Percentiles rank a stretch among this genome's conserved stretches.
Evolutionary conservation across 2,888 invertebrate genomes (phyloP).

Genomic region (Trisateles emortualis): DNA sequence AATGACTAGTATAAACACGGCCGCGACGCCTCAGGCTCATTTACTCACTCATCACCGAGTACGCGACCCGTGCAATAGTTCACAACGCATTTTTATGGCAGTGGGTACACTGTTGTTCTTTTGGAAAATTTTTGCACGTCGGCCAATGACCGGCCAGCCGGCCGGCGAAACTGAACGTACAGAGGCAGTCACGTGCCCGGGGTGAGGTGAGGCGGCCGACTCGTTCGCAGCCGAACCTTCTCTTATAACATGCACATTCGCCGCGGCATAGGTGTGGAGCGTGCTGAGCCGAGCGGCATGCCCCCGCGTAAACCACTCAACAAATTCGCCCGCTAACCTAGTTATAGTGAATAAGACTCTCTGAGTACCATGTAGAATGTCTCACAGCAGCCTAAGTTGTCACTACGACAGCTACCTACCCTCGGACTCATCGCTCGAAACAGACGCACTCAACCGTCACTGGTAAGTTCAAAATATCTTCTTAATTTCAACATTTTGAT

Average conservation of each 20-base stretch:
- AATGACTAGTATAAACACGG: conserved; percentile 65
- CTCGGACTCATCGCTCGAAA: conserved; percentile 83
- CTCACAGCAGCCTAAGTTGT: conserved; percentile 84
- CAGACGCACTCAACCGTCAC: conserved; percentile 83
- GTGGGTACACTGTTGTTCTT: conserved; percentile 67
- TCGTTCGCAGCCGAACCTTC: conserved; percentile 79
- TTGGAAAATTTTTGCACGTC: conserved; percentile 72
- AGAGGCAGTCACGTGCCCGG: conserved; percentile 86
- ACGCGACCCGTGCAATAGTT: conserved; percentile 65
- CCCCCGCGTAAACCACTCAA: conserved; percentile 68
- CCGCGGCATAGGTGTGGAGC: conserved; percentile 82
- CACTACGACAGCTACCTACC: conserved; percentile 84
- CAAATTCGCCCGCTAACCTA: conserved; percentile 66
- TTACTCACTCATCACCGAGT: conserved; percentile 64
- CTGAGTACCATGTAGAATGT: conserved; percentile 85
- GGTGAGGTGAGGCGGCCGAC: conserved; percentile 85
- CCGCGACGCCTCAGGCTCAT: conserved; percentile 55
- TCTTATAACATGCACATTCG: conserved; percentile 85
- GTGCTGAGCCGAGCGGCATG: conserved; percentile 79
- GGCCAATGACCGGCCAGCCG: conserved; percentile 83
- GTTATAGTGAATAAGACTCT: conserved; percentile 72
- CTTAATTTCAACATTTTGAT: not conserved
- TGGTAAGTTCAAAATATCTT: conserved; percentile 67
- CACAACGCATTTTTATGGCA: conserved; percentile 73
- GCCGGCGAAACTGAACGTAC: conserved; percentile 77